phyloP scores from a whole-genome alignment of 2,113 vertebrate genomes.

The Sitta europaea region DNA sequence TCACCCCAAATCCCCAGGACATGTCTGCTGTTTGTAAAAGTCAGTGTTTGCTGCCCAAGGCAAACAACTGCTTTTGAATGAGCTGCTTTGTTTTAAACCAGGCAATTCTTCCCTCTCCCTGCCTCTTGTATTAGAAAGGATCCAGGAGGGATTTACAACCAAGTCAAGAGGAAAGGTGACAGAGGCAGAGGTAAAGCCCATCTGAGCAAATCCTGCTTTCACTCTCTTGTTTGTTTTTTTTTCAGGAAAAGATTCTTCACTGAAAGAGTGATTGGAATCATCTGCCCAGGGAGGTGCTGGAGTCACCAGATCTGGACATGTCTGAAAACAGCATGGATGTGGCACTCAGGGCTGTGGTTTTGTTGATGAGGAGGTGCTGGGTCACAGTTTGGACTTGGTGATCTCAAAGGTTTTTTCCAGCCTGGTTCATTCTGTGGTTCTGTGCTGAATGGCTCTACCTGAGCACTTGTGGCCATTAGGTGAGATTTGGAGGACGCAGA shows the following conservation, averaged over 20 bases:
- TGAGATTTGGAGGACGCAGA: neutral
- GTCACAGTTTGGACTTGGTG: too few species aligned
- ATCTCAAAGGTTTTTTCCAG: too few species aligned
- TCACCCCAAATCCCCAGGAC: neutral
- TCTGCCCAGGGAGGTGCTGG: too few species aligned
- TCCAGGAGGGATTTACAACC: neutral
- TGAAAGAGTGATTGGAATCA: neutral
- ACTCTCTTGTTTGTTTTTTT: neutral
- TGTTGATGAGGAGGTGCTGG: neutral
- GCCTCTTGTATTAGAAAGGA: neutral
- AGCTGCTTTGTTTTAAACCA: neutral
- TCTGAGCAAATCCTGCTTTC: neutral
- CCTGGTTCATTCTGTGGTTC: neutral
- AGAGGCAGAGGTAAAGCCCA: neutral
- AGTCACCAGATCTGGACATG: rapidly evolving
- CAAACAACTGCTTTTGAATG: neutral
- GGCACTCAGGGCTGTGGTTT: neutral
- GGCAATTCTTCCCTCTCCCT: neutral
- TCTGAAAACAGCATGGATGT: neutral
- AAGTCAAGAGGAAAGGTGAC: neutral
- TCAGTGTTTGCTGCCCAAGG: neutral
- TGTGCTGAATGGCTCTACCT: neutral
- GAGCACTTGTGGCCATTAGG: neutral
- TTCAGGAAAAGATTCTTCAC: neutral
- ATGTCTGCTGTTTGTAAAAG: conserved; percentile 3